Evolutionary conservation across 1,140 invertebrate species (phyloP).

Genomic region (Camponotus vicinus): DNA sequence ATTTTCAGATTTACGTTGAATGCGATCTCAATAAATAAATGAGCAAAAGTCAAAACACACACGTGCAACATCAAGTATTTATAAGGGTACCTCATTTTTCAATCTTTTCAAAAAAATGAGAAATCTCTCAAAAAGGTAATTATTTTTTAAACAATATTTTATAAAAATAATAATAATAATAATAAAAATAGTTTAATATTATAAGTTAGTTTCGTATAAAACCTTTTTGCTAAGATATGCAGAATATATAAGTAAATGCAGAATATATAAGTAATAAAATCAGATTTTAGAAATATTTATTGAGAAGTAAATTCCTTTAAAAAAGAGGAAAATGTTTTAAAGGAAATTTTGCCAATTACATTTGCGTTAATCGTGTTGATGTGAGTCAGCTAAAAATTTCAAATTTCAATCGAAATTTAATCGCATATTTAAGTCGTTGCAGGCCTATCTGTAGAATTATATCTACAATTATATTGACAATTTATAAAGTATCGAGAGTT

Average conservation of each 20-base stretch:
- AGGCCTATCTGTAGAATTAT: no score
- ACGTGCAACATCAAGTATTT: neutral
- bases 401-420: no score
- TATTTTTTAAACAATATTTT: neutral
- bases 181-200: neutral
- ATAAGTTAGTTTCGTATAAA: neutral
- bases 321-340: no score
- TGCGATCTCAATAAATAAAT: slow-evolving; percentile 40
- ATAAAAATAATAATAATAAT: neutral
- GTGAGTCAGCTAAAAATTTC: no score
- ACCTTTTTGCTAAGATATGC: neutral
- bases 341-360: no score
- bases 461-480: no score
- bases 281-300: neutral
- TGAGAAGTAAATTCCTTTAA: neutral
- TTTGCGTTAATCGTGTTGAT: no score
- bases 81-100: neutral
- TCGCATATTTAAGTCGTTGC: no score
- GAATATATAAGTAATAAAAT: neutral
- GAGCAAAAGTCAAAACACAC: neutral
- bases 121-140: neutral
- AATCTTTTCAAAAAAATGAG: neutral
- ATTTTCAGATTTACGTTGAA: slow-evolving; percentile 31
- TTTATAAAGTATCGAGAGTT: no score
- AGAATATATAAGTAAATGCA: no score